A percentile compares a stretch with the other conserved stretches of the same genome.
Conservation (phyloP, 2,797 vertebrate genomes). For the Triplophysa yarkandensis region DNA sequence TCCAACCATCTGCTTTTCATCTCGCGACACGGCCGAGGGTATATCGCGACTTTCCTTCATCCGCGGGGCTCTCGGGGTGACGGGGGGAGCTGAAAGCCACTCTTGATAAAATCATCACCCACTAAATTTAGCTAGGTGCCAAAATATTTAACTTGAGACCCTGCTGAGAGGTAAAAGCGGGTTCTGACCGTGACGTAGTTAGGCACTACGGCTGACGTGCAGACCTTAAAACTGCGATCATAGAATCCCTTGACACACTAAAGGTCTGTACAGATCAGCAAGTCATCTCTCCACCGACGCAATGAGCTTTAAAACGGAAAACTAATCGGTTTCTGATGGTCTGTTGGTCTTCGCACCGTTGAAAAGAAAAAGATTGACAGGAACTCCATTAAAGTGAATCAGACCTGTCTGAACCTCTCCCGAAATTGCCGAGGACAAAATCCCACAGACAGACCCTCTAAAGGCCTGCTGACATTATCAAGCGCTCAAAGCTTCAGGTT, state of each 20-base stretch:
- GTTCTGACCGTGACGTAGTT: not conserved
- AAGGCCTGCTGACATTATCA: constrained; percentile 39
- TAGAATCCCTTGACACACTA: not conserved
- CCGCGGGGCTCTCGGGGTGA: constrained; percentile 24
- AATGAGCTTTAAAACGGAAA: not conserved
- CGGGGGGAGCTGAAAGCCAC: constrained; percentile 14
- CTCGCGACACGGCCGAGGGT: constrained; percentile 29
- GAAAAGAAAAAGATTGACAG: constrained; percentile 37
- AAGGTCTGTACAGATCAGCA: constrained; percentile 5
- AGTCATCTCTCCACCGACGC: constrained; percentile 7
- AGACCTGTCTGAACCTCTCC: constrained; percentile 25
- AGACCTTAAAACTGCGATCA: not conserved
- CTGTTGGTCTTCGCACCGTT: constrained; percentile 6
- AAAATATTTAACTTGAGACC: constrained; percentile 26
- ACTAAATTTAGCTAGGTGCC: constrained; percentile 28
- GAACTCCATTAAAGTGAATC: constrained; percentile 9
- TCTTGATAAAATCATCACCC: constrained; percentile 28
- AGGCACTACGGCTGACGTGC: not conserved
- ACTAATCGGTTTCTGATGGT: constrained; percentile 18
- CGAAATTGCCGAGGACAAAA: not conserved
- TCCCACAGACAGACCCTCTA: constrained; percentile 8
- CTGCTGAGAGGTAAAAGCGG: not conserved
- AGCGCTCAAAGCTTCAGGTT: not conserved
- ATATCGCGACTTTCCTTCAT: constrained; percentile 21
- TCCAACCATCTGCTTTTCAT: constrained; percentile 51